These are phyloP conservation scores for Tiaroga cobitis DNA, from an alignment of 2,797 vertebrate species.

Conservation along the genomic window DNA sequence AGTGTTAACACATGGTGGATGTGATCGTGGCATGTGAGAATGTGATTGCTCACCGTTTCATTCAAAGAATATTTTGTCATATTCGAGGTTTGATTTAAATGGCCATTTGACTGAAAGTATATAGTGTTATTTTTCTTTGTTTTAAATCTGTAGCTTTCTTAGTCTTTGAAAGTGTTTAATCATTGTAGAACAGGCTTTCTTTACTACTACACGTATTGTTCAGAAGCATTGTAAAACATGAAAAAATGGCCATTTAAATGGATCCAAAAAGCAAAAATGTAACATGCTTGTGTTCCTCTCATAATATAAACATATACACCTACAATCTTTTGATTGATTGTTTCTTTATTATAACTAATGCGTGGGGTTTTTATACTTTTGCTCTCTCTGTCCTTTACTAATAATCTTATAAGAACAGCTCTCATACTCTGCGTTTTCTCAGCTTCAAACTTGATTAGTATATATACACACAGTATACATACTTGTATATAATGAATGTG, in stretches of 20 bases:
- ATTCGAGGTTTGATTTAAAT: slow-evolving; percentile 50
- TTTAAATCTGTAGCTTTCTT: background rate
- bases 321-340: slow-evolving; percentile 4
- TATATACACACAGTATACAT: background rate
- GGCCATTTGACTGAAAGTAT: slow-evolving; percentile 23
- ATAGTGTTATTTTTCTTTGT: background rate
- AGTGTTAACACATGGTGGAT: slow-evolving; percentile 35
- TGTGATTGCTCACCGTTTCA: slow-evolving; percentile 29
- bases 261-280: slow-evolving; percentile 10
- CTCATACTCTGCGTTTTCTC: background rate
- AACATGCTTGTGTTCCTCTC: slow-evolving; percentile 11
- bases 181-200: background rate
- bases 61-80: slow-evolving; percentile 14
- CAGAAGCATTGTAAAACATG: background rate
- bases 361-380: background rate
- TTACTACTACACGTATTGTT: background rate
- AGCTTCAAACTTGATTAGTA: background rate
- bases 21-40: slow-evolving; percentile 52
- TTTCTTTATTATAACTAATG: slow-evolving; percentile 20
- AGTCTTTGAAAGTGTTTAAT: background rate
- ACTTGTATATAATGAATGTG: background rate
- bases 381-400: background rate
- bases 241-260: slow-evolving; percentile 40
- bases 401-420: slow-evolving; percentile 20
- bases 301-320: slow-evolving; percentile 15